Conservation (phyloP, 2,113 vertebrate species). For the Rattus norvegicus region GRCr8 NC_086027.1:102195501-102196000, state of each 20-base stretch:
- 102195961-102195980: conserved; percentile 65
- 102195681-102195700: conserved; percentile 25
- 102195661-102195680: neutral
- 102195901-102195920: conserved; percentile 55
- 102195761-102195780: conserved; percentile 31
- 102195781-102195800: neutral
- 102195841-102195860: conserved; percentile 52
- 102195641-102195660: neutral
- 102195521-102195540: neutral
- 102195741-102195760: conserved; percentile 30
- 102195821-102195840: neutral
- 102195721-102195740: conserved; percentile 36
- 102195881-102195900: conserved; percentile 51
- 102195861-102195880: conserved; percentile 57
- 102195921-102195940: conserved; percentile 61
- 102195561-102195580: neutral
- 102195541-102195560: conserved; percentile 9
- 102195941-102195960: conserved; percentile 65
- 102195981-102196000: conserved; percentile 36
- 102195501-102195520: neutral
- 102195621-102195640: conserved; percentile 15
- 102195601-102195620: neutral
- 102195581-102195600: neutral
- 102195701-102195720: neutral
- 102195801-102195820: neutral